Conservation (phyloP, 2,888 invertebrate genomes). For the Archips crataeganus region DNA sequence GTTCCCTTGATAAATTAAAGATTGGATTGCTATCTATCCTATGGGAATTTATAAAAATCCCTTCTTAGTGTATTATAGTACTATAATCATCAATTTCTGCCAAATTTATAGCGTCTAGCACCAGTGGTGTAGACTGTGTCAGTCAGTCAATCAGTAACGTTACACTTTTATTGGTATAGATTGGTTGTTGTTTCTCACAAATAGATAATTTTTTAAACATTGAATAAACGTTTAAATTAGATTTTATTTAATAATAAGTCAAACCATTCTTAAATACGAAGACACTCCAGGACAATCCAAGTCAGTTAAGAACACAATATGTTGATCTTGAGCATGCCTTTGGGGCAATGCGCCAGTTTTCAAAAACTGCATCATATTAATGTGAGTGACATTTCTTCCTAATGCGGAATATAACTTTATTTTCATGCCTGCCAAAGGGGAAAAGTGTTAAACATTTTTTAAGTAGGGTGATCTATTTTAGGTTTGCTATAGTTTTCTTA, state of each 20-base stretch:
- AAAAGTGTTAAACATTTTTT: background rate
- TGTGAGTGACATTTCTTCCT: slow-evolving; percentile 51
- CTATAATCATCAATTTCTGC: no score
- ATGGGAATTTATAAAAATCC: no score
- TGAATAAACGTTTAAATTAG: background rate
- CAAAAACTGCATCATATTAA: slow-evolving; percentile 59
- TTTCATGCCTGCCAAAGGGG: slow-evolving; percentile 57
- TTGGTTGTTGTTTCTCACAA: no score
- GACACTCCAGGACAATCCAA: slow-evolving; percentile 61
- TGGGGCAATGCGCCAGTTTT: slow-evolving; percentile 50
- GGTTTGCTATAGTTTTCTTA: slow-evolving; percentile 53
- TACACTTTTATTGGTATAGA: background rate
- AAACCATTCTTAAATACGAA: slow-evolving; percentile 58
- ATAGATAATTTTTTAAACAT: background rate
- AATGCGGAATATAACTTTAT: slow-evolving; percentile 57
- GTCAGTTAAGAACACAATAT: slow-evolving; percentile 66
- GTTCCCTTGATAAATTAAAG: no score
- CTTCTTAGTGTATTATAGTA: no score
- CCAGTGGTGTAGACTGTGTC: no score
- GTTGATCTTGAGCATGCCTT: slow-evolving; percentile 58
- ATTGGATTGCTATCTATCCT: no score
- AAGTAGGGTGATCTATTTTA: slow-evolving; percentile 7
- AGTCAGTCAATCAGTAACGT: no score
- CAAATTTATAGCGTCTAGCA: no score
- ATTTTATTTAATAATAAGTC: background rate